Evolutionary conservation across 2,888 invertebrate genomes (phyloP).

Genomic region (Orthonevra nobilis): DNA sequence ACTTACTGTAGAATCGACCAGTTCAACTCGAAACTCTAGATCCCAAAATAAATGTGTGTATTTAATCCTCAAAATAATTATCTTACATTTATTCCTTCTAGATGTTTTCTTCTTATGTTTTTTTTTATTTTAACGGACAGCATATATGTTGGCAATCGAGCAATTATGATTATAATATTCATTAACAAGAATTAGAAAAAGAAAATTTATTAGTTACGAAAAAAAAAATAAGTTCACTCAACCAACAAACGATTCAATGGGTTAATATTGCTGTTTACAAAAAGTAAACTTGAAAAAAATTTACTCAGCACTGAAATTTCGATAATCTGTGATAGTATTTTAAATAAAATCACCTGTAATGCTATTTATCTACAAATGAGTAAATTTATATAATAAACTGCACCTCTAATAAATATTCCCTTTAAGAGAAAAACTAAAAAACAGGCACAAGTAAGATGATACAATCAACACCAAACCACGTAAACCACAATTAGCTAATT

Average conservation of each 20-base stretch:
- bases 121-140: constrained; percentile 75
- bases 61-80: constrained; percentile 20
- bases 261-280: constrained; percentile 39
- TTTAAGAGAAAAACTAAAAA: constrained; percentile 43
- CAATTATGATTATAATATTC: constrained; percentile 74
- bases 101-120: constrained; percentile 33
- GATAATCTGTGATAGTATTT: constrained; percentile 61
- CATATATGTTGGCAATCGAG: constrained; percentile 81
- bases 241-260: constrained; percentile 40
- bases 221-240: constrained; percentile 22
- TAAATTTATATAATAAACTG: constrained; percentile 47
- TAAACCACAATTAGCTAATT: constrained; percentile 53
- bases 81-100: constrained; percentile 25
- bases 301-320: constrained; percentile 69
- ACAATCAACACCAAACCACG: constrained; percentile 65
- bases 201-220: constrained; percentile 15
- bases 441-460: constrained; percentile 66
- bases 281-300: constrained; percentile 44
- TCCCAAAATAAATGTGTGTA: constrained; percentile 38
- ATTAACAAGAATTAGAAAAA: constrained; percentile 40
- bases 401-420: constrained; percentile 55
- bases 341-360: constrained; percentile 55
- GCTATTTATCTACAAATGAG: constrained; percentile 62
- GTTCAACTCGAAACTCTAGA: constrained; percentile 8
- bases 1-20: too few species aligned